Conservation (phyloP, 2,888 invertebrate genomes). For the Branchellion lobata region DNA sequence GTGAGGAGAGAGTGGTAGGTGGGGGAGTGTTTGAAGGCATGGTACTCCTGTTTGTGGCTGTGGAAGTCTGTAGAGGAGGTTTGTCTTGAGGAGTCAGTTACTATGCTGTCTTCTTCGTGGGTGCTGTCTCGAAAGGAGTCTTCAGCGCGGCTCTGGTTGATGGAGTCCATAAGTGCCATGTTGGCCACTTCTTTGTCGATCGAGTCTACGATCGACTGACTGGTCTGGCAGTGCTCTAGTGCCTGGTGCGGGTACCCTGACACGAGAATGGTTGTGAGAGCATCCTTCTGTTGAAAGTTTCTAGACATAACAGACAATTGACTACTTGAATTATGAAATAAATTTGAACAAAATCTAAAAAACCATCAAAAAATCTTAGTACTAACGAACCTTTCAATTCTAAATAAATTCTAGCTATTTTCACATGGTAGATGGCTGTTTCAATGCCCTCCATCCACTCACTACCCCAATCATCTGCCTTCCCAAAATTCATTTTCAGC, state of each 20-base stretch:
- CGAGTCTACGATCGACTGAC: not conserved
- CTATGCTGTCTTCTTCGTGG: too few relatives aligned
- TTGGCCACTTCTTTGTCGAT: not conserved
- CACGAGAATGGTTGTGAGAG: too few relatives aligned
- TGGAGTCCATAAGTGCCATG: not conserved
- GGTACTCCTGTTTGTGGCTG: not conserved
- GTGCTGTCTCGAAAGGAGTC: not conserved
- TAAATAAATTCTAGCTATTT: not conserved
- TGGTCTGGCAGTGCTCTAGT: not conserved
- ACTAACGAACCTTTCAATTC: not conserved
- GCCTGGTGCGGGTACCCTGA: not conserved
- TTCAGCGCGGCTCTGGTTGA: not conserved
- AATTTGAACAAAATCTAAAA: too few relatives aligned
- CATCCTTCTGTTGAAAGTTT: too few relatives aligned
- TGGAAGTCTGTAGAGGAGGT: too few relatives aligned
- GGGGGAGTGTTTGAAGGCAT: not conserved
- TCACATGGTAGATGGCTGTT: not conserved
- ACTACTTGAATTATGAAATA: too few relatives aligned
- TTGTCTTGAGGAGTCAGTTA: too few relatives aligned
- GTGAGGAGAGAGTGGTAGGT: not conserved
- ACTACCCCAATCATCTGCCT: not conserved
- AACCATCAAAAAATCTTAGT: too few relatives aligned
- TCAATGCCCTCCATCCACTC: not conserved
- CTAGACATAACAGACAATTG: too few relatives aligned
- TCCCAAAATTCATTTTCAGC: not conserved